phyloP scores from a whole-genome alignment of 2,888 invertebrate species.

The Cataglyphis cursor region DNA sequence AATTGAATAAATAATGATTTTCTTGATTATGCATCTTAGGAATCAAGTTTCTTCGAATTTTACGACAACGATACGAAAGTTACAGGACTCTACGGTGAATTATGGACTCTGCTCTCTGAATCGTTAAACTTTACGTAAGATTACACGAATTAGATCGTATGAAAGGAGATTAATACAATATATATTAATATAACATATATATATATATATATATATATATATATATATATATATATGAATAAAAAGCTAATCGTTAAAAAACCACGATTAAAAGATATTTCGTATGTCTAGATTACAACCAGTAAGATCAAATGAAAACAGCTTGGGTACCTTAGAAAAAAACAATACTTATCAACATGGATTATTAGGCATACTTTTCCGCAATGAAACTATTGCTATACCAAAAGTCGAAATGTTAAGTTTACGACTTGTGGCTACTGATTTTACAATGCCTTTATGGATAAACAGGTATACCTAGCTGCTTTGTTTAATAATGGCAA shows the following conservation, averaged over 20 bases:
- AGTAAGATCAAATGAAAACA: not conserved
- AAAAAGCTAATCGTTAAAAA: not conserved
- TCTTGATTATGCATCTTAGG: constrained; percentile 39
- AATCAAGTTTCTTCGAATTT: constrained; percentile 35
- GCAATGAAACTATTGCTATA: constrained; percentile 60
- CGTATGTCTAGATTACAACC: constrained; percentile 54
- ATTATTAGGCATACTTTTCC: constrained; percentile 29
- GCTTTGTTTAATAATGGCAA: not conserved
- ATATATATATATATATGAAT: not conserved
- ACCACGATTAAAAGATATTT: not conserved
- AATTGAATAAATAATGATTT: not conserved
- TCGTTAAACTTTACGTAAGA: constrained; percentile 74
- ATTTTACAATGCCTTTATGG: constrained; percentile 60
- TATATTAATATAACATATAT: not conserved
- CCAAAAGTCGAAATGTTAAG: constrained; percentile 24
- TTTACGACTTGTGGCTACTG: not conserved
- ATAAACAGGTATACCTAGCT: constrained; percentile 46
- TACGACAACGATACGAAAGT: constrained; percentile 57
- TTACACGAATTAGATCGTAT: not conserved
- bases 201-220: not conserved
- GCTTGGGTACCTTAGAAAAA: not conserved
- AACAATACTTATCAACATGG: constrained; percentile 3
- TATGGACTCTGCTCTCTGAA: constrained; percentile 68
- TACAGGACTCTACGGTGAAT: constrained; percentile 66
- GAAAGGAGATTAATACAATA: not conserved